These are phyloP conservation scores for Smittia aterrima DNA, from an alignment of 2,888 invertebrate species.

Conservation along the genomic window DNA sequence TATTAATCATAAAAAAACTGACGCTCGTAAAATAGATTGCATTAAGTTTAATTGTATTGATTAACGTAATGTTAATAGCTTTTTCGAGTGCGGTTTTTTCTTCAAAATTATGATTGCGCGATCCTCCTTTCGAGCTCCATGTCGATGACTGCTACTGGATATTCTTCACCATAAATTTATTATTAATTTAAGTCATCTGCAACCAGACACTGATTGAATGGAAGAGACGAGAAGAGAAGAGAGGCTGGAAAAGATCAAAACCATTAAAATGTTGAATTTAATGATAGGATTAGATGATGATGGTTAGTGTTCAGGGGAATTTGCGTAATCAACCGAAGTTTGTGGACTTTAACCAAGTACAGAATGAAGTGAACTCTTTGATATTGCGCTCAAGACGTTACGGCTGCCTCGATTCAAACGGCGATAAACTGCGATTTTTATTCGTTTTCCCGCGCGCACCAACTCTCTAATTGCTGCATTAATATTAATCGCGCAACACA, in stretches of 20 bases:
- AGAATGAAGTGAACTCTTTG: too few species aligned
- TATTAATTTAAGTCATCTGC: slow-evolving; percentile 9
- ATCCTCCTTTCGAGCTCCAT: neutral
- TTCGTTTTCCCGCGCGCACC: slow-evolving; percentile 15
- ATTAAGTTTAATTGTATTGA: slow-evolving; percentile 33
- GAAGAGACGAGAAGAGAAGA: neutral
- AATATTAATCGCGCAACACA: slow-evolving; percentile 27
- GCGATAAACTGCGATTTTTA: slow-evolving; percentile 33
- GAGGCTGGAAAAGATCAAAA: slow-evolving; percentile 20
- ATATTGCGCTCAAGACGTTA: too few species aligned
- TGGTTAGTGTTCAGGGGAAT: neutral
- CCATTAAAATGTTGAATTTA: slow-evolving; percentile 33
- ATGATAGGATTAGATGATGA: slow-evolving; percentile 37
- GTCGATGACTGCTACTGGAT: slow-evolving; percentile 14
- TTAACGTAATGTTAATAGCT: slow-evolving; percentile 14
- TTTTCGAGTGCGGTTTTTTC: neutral
- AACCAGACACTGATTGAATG: neutral
- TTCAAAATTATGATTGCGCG: neutral
- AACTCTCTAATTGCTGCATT: slow-evolving; percentile 37
- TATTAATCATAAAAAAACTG: slow-evolving; percentile 35
- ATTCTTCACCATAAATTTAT: slow-evolving; percentile 6
- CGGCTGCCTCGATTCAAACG: neutral
- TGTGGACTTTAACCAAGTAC: slow-evolving; percentile 14
- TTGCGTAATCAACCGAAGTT: slow-evolving; percentile 27
- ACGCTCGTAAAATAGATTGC: slow-evolving; percentile 26